phyloP scores from a whole-genome alignment of 2,797 vertebrate species.

The Catharus ustulatus region DNA sequence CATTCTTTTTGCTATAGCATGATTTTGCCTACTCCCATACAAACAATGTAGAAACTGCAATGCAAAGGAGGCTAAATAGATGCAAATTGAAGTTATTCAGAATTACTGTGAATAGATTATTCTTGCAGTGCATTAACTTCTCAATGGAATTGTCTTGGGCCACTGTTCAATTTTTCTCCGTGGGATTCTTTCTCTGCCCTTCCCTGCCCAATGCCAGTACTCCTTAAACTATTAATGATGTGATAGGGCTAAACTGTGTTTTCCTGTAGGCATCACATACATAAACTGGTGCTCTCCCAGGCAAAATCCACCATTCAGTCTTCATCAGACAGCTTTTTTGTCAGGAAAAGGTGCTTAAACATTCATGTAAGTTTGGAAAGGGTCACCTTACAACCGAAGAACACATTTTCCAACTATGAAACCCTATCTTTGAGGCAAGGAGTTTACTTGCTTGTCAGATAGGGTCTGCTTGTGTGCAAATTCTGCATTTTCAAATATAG shows the following conservation, averaged over 20 bases:
- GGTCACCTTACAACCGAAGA: neutral
- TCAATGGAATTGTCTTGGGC: neutral
- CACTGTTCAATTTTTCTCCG: neutral
- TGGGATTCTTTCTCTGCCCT: neutral
- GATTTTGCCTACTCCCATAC: neutral
- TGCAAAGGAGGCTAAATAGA: neutral
- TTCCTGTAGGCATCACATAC: neutral
- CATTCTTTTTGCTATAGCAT: neutral
- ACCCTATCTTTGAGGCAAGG: neutral
- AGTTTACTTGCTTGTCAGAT: neutral
- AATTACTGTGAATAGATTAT: neutral
- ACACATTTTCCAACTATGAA: neutral
- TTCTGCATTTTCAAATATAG: neutral
- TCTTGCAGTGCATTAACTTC: neutral
- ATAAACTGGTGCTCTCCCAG: neutral
- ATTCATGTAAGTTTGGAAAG: neutral
- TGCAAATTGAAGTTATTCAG: rapidly evolving
- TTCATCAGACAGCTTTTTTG: neutral
- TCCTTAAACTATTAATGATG: neutral
- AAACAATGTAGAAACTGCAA: neutral
- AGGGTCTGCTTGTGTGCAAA: neutral
- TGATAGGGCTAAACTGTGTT: neutral
- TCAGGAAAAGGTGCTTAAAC: neutral
- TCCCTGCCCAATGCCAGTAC: too few relatives aligned
- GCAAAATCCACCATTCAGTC: neutral